Evolutionary conservation across 2,113 vertebrate species (phyloP).

Genomic region (Chaenogobius annularis): DNA sequence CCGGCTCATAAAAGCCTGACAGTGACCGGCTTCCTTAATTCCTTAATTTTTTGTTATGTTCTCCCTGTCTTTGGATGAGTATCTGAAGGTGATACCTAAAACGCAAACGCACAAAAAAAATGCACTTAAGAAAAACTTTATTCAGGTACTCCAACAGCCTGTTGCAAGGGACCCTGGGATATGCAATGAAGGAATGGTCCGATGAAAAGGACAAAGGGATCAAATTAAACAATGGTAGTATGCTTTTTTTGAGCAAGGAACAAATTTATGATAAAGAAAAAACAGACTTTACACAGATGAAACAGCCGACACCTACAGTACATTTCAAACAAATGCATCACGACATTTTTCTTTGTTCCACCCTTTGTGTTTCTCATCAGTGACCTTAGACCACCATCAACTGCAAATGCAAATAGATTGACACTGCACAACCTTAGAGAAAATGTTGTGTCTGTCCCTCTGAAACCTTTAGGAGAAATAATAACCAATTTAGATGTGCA

Average conservation of each 20-base stretch:
- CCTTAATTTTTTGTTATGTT: neutral
- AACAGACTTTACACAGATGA: neutral
- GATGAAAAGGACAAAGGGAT: too few relatives aligned
- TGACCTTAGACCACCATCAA: neutral
- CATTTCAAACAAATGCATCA: neutral
- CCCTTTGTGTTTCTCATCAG: neutral
- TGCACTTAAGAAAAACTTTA: too few relatives aligned
- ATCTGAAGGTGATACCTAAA: neutral
- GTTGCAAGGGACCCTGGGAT: too few relatives aligned
- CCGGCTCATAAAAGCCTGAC: too few relatives aligned
- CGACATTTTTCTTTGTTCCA: neutral
- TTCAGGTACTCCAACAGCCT: too few relatives aligned
- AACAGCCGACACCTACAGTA: neutral
- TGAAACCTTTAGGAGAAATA: slow-evolving; percentile 13
- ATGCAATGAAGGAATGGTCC: too few relatives aligned
- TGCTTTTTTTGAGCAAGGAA: too few relatives aligned
- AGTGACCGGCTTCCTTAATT: too few relatives aligned
- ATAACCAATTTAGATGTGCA: slow-evolving; percentile 13
- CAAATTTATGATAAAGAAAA: neutral
- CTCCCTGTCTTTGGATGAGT: neutral
- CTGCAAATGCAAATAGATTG: slow-evolving; percentile 1
- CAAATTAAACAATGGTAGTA: too few relatives aligned
- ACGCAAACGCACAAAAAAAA: too few relatives aligned
- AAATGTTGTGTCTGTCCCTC: neutral
- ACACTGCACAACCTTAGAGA: neutral